Conservation (phyloP, 2,888 invertebrate species). For the Diloba caeruleocephala region DNA sequence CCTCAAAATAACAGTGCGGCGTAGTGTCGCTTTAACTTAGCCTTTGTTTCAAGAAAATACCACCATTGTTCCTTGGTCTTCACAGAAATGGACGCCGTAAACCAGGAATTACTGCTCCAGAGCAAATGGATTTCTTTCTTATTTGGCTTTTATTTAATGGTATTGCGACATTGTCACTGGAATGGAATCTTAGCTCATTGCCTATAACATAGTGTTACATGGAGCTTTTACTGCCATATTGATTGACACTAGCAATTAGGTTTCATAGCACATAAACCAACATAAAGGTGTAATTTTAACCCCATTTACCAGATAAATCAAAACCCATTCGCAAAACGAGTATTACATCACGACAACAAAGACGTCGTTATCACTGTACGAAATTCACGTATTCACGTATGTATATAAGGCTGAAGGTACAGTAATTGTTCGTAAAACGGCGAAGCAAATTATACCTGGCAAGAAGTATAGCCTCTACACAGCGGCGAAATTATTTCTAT, state of each 20-base stretch:
- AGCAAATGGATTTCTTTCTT: conserved; percentile 59
- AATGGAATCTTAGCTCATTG: conserved; percentile 6
- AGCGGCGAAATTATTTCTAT: conserved; percentile 78
- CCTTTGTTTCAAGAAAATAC: conserved; percentile 56
- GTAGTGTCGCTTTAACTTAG: conserved; percentile 39
- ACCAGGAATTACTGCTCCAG: conserved; percentile 52
- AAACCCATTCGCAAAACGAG: conserved; percentile 7
- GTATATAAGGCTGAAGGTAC: conserved; percentile 64
- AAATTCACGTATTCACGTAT: conserved; percentile 44
- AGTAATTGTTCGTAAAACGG: conserved; percentile 81
- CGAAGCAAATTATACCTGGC: conserved; percentile 80
- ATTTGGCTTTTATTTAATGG: conserved; percentile 53
- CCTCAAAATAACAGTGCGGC: conserved; percentile 17
- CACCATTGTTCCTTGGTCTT: conserved; percentile 57
- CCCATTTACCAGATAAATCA: conserved; percentile 15
- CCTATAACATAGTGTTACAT: conserved; percentile 5
- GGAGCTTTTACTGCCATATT: conserved; percentile 3
- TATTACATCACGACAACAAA: conserved; percentile 26
- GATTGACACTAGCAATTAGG: neutral
- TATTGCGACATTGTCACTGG: conserved; percentile 21
- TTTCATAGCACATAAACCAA: neutral
- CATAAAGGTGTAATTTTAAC: conserved; percentile 1
- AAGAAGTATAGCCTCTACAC: conserved; percentile 73
- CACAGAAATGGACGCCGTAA: conserved; percentile 50
- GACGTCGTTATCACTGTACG: conserved; percentile 32